Conservation (phyloP, 2,797 vertebrate species). For the Phataginus tetradactyla region DNA sequence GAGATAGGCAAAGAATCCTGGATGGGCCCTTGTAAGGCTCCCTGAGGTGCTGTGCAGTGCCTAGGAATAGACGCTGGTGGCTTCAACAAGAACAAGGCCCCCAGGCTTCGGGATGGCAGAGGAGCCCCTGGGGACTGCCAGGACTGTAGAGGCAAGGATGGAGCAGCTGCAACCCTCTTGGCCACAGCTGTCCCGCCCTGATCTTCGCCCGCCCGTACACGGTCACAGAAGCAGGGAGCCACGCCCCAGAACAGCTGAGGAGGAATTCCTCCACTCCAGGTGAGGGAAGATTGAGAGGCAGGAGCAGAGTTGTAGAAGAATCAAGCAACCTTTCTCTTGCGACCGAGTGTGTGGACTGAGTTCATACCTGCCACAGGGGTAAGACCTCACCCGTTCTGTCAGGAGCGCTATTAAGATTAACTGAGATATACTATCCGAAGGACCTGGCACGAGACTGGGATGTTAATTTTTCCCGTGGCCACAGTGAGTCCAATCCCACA, state of each 20-base stretch:
- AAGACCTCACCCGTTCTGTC: not conserved
- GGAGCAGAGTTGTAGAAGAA: not conserved
- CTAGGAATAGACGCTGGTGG: not conserved
- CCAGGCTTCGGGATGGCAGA: not conserved
- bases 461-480: accelerated
- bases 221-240: not conserved
- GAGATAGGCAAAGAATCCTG: not conserved
- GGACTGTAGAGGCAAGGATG: not conserved
- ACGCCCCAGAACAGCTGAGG: not conserved
- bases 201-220: not conserved
- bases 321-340: not conserved
- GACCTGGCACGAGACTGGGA: not conserved
- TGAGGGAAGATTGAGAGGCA: not conserved
- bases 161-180: not conserved
- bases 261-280: not conserved
- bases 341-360: not conserved
- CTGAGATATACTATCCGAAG: not conserved
- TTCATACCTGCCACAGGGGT: not conserved
- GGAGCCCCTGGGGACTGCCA: not conserved
- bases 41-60: not conserved
- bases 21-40: not conserved
- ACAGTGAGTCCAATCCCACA: not conserved
- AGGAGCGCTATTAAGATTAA: not conserved
- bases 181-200: not conserved
- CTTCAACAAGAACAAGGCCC: not conserved